Evolutionary conservation across 2,113 vertebrate species (phyloP), one percentile per base, ranked within the genome.

Genomic region (Phycodurus eques): DNA sequence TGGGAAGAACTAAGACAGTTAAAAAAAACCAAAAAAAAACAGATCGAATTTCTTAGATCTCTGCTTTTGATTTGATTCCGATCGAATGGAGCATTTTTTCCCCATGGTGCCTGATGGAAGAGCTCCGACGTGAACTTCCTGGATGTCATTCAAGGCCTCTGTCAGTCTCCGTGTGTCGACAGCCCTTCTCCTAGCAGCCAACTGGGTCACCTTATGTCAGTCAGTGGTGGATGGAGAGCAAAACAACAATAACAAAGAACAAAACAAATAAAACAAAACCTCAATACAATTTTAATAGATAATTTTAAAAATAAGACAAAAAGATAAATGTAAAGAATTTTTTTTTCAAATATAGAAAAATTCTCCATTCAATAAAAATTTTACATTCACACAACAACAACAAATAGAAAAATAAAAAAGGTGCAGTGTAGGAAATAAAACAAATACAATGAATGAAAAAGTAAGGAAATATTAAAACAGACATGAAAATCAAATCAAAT

Each of bases 71-170:
- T 89, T 86, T 73, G 71, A 87, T 84, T 85, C 82, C 80, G 75
- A 78, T 77, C 31, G 14, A 81, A 65, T 17, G 14, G 31, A 62
- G 22, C 33, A 59, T 44, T n/a, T 57, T 64, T 82, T 42, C 82
- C 88, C 73, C 82, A 89, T 72, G 88, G 75, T 53, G 22, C 62
- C 65, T 79, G 19, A 31, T 88, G 90, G 89, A 88, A 65, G 43
- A 35, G 17, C 70, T 86, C 88, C 88, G 88, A 89, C 74, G 84
- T 79, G n/a, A 89, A 91, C 86, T 87, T 91, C 87, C 87, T 88
- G 86, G 73, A 84, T 83, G 78, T 79, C 81, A 79, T 87, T 67
- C 86, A 79, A 72, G 61, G 82, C 73, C 83, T 80, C 68, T 77
- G 17, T 61, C 75, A 84, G 81, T 66, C 12, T 11, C 10, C 4